Base-by-base conservation (phyloP, 2,888 invertebrate genomes). In the Dicyrtomina minuta region DNA sequence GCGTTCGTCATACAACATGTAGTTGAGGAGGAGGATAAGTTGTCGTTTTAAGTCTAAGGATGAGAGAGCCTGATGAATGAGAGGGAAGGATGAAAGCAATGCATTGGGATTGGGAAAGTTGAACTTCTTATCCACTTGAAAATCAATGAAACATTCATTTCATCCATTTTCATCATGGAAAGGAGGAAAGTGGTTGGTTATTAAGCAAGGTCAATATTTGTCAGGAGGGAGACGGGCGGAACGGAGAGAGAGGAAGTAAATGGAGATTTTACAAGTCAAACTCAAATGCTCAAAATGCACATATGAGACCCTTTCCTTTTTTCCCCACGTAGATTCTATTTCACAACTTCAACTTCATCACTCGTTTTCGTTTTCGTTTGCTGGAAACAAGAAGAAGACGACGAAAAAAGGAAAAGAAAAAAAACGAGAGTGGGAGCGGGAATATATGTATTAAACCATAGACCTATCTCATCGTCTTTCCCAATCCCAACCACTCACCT, bases 171-270 rank as follows among this genome's bases (percentile, higher is more conserved):
- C 56, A 17, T 39, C 17, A 39, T 10, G 10, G 8, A 22, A 22
- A 1, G 22, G 53, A 58, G 64, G 51, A 51, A 64, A 64, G 64
- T 53, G 64, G 51, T 64, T 64, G 24, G 64, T 64, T 64, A 64
- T 64, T 64, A 64, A 64, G 64, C 64, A 64, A 64, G 64, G 64
- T 64, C 64, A 64, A 64, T 64, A 64, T 64, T 64, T 64, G 64
- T 64, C 27, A 49, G 46, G 49, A 62, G 62, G 49, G 49, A 33
- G 20, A 17, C 5, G 46, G 33, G 24, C 33, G n/a, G 33, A 58
- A 39, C 5, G 44, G 44, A 60, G 39, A n/a, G 10, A 39, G 1
- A 41, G 43, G 20, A 26, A 60, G 43, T 44, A 60, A 60, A 60
- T 60, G 60, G 44, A 60, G 60, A 60, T 60, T 60, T 60, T 17